These are phyloP conservation scores for Smutsia gigantea DNA, from an alignment of 2,797 vertebrate species.

Conservation along the genomic window DNA sequence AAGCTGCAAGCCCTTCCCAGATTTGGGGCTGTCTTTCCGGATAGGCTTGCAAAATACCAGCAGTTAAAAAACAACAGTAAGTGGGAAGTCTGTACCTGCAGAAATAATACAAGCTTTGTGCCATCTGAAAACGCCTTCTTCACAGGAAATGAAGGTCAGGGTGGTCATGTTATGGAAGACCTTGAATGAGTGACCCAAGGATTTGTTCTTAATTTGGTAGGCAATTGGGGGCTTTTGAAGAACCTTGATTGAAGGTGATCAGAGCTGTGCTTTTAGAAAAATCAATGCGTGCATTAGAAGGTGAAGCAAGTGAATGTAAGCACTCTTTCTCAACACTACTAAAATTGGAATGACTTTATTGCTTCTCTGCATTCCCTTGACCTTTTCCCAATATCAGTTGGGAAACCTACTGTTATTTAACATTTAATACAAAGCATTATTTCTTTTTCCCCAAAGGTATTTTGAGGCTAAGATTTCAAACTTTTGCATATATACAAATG, in stretches of 20 bases:
- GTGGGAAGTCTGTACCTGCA: neutral
- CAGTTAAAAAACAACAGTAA: neutral
- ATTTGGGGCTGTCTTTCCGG: neutral
- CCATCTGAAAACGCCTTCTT: neutral
- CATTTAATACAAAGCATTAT: constrained; percentile 33
- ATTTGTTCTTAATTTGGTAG: constrained; percentile 63
- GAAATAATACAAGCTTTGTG: neutral
- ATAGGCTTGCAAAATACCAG: constrained; percentile 32
- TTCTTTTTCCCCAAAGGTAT: neutral
- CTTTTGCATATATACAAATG: neutral
- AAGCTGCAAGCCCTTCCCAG: neutral
- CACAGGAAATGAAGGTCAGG: neutral
- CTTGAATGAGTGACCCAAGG: constrained; percentile 51
- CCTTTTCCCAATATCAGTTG: constrained; percentile 59
- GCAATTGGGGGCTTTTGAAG: constrained; percentile 47
- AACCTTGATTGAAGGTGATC: constrained; percentile 77
- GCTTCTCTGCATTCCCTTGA: constrained; percentile 58
- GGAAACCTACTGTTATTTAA: constrained; percentile 65
- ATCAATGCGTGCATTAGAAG: constrained; percentile 79
- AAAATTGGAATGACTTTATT: constrained; percentile 61
- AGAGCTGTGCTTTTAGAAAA: constrained; percentile 77
- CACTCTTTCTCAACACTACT: constrained; percentile 46
- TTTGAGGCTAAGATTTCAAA: constrained; percentile 44
- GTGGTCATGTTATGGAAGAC: constrained; percentile 20
- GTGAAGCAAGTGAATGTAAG: constrained; percentile 61